Base-by-base conservation (phyloP, 1,140 invertebrate genomes). In the Diploscapter pachys region DNA sequence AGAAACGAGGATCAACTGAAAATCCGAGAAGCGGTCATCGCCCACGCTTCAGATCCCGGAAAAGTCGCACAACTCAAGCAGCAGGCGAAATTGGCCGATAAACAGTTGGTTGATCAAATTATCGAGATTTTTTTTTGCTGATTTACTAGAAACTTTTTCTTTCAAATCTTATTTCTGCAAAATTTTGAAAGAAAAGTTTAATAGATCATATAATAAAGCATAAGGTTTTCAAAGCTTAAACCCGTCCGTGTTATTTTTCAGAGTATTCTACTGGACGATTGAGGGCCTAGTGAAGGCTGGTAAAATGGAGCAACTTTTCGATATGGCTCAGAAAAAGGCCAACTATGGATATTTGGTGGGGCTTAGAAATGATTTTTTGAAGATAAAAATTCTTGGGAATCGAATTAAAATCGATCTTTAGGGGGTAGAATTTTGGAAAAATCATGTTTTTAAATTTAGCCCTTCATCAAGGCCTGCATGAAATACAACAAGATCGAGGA, bases 321-420 rank as follows among this genome's bases (percentile, higher is more conserved):
- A 91, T 82, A 92, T 98, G 82, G 92, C 93, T 0, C 94, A 93
- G 85, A 97, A 96, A 87, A 96, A 95, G 86, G 93, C 93, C 5
- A 94, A 94, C 0, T 91, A 95, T 81, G 94, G 94, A 4, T 95
- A 93, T 87, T 93, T 96, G 88, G 91, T 92, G 87, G 77, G 75
- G 80, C 57, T 70, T 72, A 55, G 9, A 31, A 31, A 31, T 31
- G 31, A 31, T 31, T 31, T 31, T 31, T 31, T 31, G 31, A 31
- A 31, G 31, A 31, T 31, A 31, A 31, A 31, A 31, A 31, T 31
- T 31, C 31, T 31, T 31, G 31, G 31, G 31, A 31, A 31, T 31
- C 31, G 31, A 31, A 31, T 31, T 31, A 31, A 31, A 31, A 31
- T 31, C 31, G 31, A 31, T 31, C 1, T 31, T 31, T 31, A 31